Conservation (phyloP, 2,888 invertebrate species). For the Hirtodrosophila cameraria region DNA sequence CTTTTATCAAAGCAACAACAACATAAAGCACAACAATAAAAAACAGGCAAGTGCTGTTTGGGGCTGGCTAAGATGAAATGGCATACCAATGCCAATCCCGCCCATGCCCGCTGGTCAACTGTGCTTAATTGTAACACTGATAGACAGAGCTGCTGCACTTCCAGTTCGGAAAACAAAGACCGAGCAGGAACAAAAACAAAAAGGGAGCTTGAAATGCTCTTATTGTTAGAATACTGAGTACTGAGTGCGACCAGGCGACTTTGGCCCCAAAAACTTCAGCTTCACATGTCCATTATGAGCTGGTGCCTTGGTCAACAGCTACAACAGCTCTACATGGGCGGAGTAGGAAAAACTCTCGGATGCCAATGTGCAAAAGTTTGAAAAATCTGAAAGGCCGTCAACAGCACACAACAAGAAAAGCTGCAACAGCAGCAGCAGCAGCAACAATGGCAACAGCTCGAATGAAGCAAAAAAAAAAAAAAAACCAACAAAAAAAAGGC, state of each 20-base stretch:
- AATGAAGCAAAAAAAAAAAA: slow-evolving; percentile 5
- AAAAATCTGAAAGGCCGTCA: slow-evolving; percentile 76
- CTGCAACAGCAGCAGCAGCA: slow-evolving; percentile 28
- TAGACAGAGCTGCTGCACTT: slow-evolving; percentile 51
- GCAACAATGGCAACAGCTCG: slow-evolving; percentile 5
- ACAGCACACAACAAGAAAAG: slow-evolving; percentile 48
- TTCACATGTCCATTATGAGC: slow-evolving; percentile 61
- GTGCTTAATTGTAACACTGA: slow-evolving; percentile 54
- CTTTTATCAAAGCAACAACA: slow-evolving; percentile 24
- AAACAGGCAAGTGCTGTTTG: slow-evolving; percentile 7
- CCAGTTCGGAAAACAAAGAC: slow-evolving; percentile 55
- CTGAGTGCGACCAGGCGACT: slow-evolving; percentile 32
- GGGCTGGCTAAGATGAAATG: slow-evolving; percentile 31
- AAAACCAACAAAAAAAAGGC: slow-evolving; percentile 5
- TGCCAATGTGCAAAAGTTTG: slow-evolving; percentile 69
- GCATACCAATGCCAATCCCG: too few relatives aligned
- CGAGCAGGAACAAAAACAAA: slow-evolving; percentile 37
- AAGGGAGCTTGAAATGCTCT: slow-evolving; percentile 60
- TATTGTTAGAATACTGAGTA: slow-evolving; percentile 61
- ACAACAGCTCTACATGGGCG: too few relatives aligned
- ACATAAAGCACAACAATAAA: slow-evolving; percentile 20
- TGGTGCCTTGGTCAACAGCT: slow-evolving; percentile 51
- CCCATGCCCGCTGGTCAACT: slow-evolving; percentile 44
- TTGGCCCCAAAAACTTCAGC: slow-evolving; percentile 15
- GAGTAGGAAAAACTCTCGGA: slow-evolving; percentile 56